Evolutionary conservation across 1,140 invertebrate species (phyloP), one percentile per base, ranked within the genome.

Genomic region (Lordiphosa stackelbergi): DNA sequence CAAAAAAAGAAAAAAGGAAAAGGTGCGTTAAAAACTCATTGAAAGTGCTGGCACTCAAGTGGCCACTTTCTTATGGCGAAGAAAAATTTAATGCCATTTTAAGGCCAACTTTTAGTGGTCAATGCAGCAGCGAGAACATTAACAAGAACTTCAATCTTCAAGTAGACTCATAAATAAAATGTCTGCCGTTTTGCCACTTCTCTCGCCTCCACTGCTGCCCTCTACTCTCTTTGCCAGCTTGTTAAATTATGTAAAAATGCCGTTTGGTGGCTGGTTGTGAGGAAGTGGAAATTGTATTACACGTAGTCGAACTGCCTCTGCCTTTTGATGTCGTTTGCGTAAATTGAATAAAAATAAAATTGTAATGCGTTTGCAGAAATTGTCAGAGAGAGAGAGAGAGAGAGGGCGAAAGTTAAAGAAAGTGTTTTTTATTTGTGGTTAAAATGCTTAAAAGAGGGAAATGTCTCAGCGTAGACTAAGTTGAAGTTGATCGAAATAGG

Each of bases 321-420:
- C 11, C 43, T 34, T 46, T 46, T 46, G 43, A 46, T 46, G 43
- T 46, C 43, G 43, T 46, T 46, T 46, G 43, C 43, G 43, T 31
- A 46, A 46, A 46, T 46, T 46, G 43, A 46, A 46, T 46, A 46
- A 46, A 46, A 46, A 46, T 46, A 46, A 46, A 46, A 46, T 46
- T 46, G 43, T 46, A 46, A 46, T 46, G 43, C 43, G 43, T 46
- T 46, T 46, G 43, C 43, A 46, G 43, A 46, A 46, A 46, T 46
- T 46, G 11, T 46, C 43, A 34, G 24, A 46, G 6, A 46, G 24
- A 4, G 43, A 31, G 42, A 11, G 24, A 24, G 12, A 45, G 22
- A 28, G 6, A 43, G 22, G 16, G 19, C 11, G 28, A 11, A 13
- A 11, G 28, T 7, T 12, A 22, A n/a, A 11, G 4, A 22, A 43